phyloP scores from a whole-genome alignment of 1,140 invertebrate genomes.

The Sycophila sp. region DNA sequence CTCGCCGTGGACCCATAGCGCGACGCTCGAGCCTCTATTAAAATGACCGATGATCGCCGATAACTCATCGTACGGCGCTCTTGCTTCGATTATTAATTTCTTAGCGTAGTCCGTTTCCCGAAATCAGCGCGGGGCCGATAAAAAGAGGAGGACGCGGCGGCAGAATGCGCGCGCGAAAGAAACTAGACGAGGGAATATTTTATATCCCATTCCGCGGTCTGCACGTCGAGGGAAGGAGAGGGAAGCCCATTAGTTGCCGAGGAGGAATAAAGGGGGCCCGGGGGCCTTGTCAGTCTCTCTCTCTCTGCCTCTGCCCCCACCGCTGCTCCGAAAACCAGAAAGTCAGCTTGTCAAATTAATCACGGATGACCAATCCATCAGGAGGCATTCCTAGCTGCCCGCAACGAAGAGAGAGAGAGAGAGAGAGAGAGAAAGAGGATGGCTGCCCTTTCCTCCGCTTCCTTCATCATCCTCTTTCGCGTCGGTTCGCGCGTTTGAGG shows the following conservation, averaged over 20 bases:
- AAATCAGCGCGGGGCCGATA: neutral
- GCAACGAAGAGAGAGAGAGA: neutral
- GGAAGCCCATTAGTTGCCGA: conserved; percentile 27
- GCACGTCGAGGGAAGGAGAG: neutral
- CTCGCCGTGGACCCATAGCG: no score
- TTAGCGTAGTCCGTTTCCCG: neutral
- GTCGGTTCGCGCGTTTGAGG: no score
- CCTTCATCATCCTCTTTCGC: no score
- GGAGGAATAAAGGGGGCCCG: conserved; percentile 43
- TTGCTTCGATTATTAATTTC: neutral
- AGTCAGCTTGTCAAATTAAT: conserved; percentile 69
- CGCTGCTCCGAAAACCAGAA: conserved; percentile 63
- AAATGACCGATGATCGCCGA: neutral
- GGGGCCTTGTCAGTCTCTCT: conserved; percentile 57
- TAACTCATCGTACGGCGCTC: neutral
- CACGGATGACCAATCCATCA: conserved; percentile 69
- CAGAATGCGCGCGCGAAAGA: conserved; percentile 5
- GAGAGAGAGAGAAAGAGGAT: neutral
- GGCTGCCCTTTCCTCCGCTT: no score
- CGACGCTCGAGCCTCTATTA: no score
- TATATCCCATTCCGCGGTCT: conserved; percentile 11
- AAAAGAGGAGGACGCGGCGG: neutral
- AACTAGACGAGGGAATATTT: conserved; percentile 19
- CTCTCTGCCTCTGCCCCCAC: neutral
- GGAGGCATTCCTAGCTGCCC: conserved; percentile 61